Percentiles rank a stretch among this genome's conserved stretches.
phyloP scores from a whole-genome alignment of 2,113 vertebrate genomes.

The Ceyx melanurus region DNA sequence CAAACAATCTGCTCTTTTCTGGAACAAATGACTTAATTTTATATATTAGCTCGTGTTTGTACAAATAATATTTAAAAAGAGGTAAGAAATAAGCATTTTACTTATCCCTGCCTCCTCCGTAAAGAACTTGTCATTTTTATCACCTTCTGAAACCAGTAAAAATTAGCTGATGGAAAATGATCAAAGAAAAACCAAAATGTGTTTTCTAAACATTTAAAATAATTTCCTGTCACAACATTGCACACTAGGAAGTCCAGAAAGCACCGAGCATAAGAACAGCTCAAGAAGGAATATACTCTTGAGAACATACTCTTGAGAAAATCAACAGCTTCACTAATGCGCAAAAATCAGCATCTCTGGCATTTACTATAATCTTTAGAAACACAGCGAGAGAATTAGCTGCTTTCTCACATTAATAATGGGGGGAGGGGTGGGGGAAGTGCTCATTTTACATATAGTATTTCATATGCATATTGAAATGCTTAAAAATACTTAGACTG shows the following conservation, averaged over 20 bases:
- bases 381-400: neutral
- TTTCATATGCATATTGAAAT: neutral
- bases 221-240: neutral
- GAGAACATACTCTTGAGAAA: neutral
- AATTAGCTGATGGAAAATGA: neutral
- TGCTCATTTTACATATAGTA: neutral
- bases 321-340: neutral
- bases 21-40: neutral
- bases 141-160: neutral
- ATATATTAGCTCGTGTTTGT: neutral
- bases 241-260: neutral
- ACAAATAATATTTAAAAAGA: neutral
- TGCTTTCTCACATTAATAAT: neutral
- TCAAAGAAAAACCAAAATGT: neutral
- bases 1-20: neutral
- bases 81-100: neutral
- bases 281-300: neutral
- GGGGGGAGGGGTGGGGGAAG: neutral
- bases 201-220: neutral
- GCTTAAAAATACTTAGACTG: neutral
- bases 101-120: neutral
- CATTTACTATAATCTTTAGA: neutral
- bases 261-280: neutral
- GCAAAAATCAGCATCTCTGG: neutral
- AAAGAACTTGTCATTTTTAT: neutral